Conservation (phyloP, 2,797 vertebrate genomes). For the Esox lucius region DNA sequence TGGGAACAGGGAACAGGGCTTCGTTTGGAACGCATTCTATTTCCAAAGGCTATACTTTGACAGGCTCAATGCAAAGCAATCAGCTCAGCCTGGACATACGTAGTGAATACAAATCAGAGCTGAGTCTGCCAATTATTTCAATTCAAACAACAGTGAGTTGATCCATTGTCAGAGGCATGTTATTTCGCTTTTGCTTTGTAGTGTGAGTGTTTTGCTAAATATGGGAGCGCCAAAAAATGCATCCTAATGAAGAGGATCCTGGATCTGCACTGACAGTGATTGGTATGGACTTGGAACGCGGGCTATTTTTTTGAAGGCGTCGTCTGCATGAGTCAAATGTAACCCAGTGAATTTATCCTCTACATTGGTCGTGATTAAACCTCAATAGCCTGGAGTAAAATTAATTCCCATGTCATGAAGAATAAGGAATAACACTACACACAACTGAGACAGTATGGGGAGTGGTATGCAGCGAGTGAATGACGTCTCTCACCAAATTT, state of each 20-base stretch:
- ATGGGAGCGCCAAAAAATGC: background rate
- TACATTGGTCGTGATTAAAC: no score
- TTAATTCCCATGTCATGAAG: no score
- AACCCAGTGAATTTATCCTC: no score
- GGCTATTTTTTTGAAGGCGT: no score
- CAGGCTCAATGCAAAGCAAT: background rate
- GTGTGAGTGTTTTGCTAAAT: background rate
- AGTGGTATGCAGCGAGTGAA: background rate
- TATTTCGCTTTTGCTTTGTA: background rate
- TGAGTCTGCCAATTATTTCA: slow-evolving; percentile 1
- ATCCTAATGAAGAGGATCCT: background rate
- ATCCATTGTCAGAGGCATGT: background rate
- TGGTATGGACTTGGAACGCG: no score
- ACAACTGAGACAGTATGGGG: no score
- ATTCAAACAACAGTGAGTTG: background rate
- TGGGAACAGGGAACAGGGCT: background rate
- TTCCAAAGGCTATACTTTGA: slow-evolving; percentile 15
- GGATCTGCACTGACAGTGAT: background rate
- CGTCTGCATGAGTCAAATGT: no score
- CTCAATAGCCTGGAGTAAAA: no score
- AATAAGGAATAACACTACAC: no score
- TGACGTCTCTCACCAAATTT: no score
- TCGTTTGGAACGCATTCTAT: background rate
- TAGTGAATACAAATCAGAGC: slow-evolving; percentile 17
- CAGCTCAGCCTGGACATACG: background rate